Evolutionary conservation across 2,113 vertebrate genomes (phyloP).

Genomic region (Vidua chalybeata): DNA sequence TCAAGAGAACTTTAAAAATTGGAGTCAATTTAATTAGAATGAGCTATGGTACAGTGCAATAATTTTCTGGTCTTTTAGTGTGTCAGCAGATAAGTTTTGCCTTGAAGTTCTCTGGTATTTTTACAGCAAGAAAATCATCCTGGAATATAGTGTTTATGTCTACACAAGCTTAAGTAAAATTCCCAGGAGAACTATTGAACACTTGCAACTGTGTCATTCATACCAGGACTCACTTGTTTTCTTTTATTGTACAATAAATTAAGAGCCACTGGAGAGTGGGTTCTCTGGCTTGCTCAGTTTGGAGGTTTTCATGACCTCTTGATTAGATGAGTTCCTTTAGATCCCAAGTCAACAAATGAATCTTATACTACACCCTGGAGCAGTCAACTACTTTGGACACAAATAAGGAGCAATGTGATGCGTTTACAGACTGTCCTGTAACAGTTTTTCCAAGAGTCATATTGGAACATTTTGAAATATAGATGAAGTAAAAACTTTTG

Average conservation of each 20-base stretch:
- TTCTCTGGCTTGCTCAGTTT: neutral
- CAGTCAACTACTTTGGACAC: neutral
- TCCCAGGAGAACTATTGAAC: neutral
- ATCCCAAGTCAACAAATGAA: neutral
- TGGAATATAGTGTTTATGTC: neutral
- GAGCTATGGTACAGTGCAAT: neutral
- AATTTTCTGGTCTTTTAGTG: neutral
- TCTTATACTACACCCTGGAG: neutral
- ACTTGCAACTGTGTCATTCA: neutral
- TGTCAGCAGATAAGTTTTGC: neutral
- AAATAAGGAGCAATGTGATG: neutral
- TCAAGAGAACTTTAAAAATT: neutral
- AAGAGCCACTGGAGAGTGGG: neutral
- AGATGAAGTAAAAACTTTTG: neutral
- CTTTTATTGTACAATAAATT: neutral
- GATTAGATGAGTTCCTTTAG: neutral
- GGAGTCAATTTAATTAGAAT: slow-evolving; percentile 20
- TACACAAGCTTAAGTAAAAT: neutral
- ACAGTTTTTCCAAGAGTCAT: neutral
- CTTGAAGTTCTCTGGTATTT: neutral
- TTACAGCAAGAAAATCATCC: neutral
- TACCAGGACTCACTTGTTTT: neutral
- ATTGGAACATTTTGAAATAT: neutral
- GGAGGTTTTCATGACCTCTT: neutral
- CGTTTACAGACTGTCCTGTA: neutral